Conservation (phyloP, 2,888 invertebrate genomes). For the Machimus rusticus region DNA sequence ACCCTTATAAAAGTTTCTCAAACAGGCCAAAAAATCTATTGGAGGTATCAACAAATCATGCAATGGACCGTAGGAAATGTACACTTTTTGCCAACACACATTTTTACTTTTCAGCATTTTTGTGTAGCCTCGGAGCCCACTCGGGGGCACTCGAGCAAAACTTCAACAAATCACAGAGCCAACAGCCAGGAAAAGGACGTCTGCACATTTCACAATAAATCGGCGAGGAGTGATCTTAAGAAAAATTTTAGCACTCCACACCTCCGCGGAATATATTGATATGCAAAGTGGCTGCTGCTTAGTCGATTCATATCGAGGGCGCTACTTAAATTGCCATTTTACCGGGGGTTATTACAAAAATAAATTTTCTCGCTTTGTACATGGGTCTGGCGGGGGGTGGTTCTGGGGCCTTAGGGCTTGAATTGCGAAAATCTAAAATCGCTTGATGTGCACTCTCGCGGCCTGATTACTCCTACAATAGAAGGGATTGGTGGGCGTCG, state of each 20-base stretch:
- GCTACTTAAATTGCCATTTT: constrained; percentile 38
- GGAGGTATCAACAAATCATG: background rate
- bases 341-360: constrained; percentile 24
- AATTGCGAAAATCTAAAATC: background rate
- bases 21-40: background rate
- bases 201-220: constrained; percentile 16
- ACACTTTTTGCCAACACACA: constrained; percentile 6
- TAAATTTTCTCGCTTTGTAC: constrained; percentile 13
- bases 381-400: background rate
- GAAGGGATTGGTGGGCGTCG: background rate
- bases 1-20: background rate
- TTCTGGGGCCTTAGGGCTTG: background rate
- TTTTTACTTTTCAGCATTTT: constrained; percentile 27
- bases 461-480: constrained; percentile 12
- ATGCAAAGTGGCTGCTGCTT: constrained; percentile 31
- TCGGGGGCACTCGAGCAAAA: background rate
- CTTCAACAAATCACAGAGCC: background rate
- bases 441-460: constrained; percentile 16
- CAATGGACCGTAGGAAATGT: background rate
- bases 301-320: constrained; percentile 36
- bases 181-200: background rate
- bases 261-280: constrained; percentile 23
- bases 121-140: background rate
- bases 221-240: constrained; percentile 11
- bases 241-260: constrained; percentile 13